Conservation (phyloP, 1,140 invertebrate genomes). For the Drosophila watanabei region DNA sequence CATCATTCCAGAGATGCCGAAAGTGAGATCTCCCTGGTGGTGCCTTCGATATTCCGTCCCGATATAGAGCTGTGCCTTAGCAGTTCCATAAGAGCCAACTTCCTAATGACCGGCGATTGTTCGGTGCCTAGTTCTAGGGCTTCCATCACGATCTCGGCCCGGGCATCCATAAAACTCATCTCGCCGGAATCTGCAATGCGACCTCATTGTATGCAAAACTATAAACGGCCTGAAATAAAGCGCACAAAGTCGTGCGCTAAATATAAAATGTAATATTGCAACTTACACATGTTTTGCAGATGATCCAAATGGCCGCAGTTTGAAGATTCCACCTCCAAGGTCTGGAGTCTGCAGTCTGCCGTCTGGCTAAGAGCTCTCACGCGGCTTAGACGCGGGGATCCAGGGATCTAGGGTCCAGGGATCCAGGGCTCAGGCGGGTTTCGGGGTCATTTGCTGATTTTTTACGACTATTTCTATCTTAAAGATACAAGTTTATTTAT, state of each 20-base stretch:
- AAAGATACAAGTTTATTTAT: slow-evolving; percentile 83
- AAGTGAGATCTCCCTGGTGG: not conserved
- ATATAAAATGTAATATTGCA: slow-evolving; percentile 81
- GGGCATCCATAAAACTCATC: slow-evolving; percentile 14
- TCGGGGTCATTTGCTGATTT: slow-evolving; percentile 75
- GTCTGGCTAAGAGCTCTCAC: slow-evolving; percentile 63
- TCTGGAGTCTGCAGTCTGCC: slow-evolving; percentile 4
- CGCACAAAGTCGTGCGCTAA: slow-evolving; percentile 69
- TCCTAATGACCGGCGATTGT: slow-evolving; percentile 31
- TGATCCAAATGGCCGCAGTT: slow-evolving; percentile 32
- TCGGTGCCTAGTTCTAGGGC: slow-evolving; percentile 19
- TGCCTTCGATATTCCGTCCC: not conserved
- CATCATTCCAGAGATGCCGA: slow-evolving; percentile 8
- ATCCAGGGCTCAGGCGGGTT: slow-evolving; percentile 24
- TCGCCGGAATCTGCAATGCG: slow-evolving; percentile 2
- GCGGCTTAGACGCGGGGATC: slow-evolving; percentile 36
- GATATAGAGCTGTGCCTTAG: slow-evolving; percentile 5
- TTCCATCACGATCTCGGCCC: slow-evolving; percentile 64
- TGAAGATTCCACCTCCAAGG: slow-evolving; percentile 19
- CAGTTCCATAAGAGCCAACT: slow-evolving; percentile 11
- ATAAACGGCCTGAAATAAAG: slow-evolving; percentile 31
- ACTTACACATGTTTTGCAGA: slow-evolving; percentile 50
- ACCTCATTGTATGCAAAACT: slow-evolving; percentile 71
- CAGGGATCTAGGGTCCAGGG: not conserved
- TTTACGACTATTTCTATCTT: slow-evolving; percentile 81